Conservation (phyloP, 2,113 vertebrate species). For the Parus major region DNA sequence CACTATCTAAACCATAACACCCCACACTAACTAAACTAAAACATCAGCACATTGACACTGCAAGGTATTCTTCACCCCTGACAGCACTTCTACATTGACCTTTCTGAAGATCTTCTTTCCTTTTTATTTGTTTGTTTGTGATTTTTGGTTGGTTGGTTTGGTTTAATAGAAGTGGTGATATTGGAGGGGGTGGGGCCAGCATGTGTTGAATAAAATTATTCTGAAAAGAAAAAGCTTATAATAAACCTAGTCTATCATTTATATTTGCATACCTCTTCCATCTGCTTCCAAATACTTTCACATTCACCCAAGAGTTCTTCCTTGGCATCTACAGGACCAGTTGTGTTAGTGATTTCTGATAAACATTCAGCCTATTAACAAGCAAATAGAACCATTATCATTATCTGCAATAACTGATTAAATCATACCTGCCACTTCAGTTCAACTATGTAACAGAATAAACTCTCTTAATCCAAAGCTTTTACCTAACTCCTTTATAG, state of each 20-base stretch:
- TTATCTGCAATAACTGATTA: neutral
- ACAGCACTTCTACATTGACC: neutral
- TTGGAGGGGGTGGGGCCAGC: neutral
- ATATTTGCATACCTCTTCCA: conserved; percentile 70
- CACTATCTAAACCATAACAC: neutral
- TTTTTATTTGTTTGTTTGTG: neutral
- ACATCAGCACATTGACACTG: neutral
- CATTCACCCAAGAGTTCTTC: conserved; percentile 66
- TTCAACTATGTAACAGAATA: neutral
- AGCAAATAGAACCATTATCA: neutral
- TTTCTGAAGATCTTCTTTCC: neutral
- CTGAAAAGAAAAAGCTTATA: neutral
- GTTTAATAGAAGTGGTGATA: neutral
- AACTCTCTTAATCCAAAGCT: neutral
- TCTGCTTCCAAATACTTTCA: conserved; percentile 67
- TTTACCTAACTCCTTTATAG: neutral
- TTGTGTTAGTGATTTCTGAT: neutral
- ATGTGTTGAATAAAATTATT: neutral
- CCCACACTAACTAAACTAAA: neutral
- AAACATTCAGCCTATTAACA: conserved; percentile 13
- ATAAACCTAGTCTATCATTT: neutral
- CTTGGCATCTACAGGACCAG: neutral
- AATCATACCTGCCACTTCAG: neutral
- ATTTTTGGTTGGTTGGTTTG: neutral
- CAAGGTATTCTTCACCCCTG: neutral